Evolutionary conservation across 2,888 invertebrate genomes (phyloP), one percentile per base, ranked within the genome.

Genomic region (Ectemnius continuus): DNA sequence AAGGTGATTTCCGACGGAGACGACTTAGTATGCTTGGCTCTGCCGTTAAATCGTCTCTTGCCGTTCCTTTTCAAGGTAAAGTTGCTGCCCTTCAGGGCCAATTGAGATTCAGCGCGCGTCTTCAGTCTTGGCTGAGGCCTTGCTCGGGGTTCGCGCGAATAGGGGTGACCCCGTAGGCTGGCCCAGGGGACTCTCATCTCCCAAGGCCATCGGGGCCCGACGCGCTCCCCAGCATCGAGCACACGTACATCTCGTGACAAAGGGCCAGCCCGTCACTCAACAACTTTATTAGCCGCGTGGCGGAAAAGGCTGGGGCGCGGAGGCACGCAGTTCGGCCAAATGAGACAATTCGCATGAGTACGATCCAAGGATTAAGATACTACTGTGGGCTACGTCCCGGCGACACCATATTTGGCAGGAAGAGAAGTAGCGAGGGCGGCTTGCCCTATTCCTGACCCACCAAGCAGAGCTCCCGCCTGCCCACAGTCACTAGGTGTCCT

Each of bases 191-290:
- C 5, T 11, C 36, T 36, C 85, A 88, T 88, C 85, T 85, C 75
- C 80, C 88, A 88, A 90, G 89, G 89, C 84, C 88, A 89, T 88
- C 87, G 82, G 68, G 72, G 45, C 69, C 74, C 72, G 80, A 82
- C 76, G 73, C 69, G 74, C 67, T 58, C 36, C 26, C 52, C 8
- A 16, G 16, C 62, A 52, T 66, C 70, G 71, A 60, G 69, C 62
- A 36, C 36, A 63, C 76, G 71, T 57, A 69, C 64, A 59, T 23
- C 52, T 23, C 20, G 65, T 52, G 13, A 18, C 56, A 57, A 60
- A 59, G 52, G 72, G 76, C 59, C 67, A 73, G 75, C 57, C 79
- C 80, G 83, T 86, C 83, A 84, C 83, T 86, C 85, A 85, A 85
- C 83, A 81, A 83, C 83, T 88, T 88, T 89, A 88, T 88, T 86